A percentile compares a stretch with the other conserved stretches of the same genome.
phyloP scores from a whole-genome alignment of 2,888 invertebrate genomes.

The Drosophila testacea region DNA sequence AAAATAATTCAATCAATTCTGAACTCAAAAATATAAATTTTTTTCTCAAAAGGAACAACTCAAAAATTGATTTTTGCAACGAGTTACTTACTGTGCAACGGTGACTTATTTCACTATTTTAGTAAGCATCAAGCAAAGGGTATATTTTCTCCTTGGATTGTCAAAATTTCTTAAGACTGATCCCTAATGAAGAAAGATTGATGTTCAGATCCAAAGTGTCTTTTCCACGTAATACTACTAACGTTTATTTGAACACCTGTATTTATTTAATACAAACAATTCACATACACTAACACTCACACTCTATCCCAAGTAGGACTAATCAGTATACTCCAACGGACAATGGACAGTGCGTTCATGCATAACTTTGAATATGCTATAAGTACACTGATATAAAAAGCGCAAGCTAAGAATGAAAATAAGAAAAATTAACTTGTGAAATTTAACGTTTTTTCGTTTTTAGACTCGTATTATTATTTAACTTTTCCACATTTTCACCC shows the following conservation, averaged over 20 bases:
- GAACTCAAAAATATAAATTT: no score
- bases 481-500: neutral
- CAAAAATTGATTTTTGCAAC: no score
- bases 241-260: slow-evolving; percentile 73
- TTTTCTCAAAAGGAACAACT: no score
- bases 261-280: slow-evolving; percentile 60
- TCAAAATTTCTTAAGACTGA: neutral
- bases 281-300: slow-evolving; percentile 19
- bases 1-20: no score
- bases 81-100: no score
- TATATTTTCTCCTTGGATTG: no score
- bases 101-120: no score
- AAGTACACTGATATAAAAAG: slow-evolving; percentile 2
- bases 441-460: no score
- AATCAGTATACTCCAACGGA: neutral
- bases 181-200: neutral
- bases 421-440: neutral
- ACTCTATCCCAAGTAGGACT: neutral
- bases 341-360: neutral
- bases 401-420: neutral
- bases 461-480: neutral
- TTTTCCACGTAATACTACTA: neutral
- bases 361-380: neutral
- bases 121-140: no score
- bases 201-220: neutral